These are phyloP conservation scores for Ophthalmotilapia sp. DNA, from an alignment of 2,113 vertebrate species.

Conservation along the genomic window DNA sequence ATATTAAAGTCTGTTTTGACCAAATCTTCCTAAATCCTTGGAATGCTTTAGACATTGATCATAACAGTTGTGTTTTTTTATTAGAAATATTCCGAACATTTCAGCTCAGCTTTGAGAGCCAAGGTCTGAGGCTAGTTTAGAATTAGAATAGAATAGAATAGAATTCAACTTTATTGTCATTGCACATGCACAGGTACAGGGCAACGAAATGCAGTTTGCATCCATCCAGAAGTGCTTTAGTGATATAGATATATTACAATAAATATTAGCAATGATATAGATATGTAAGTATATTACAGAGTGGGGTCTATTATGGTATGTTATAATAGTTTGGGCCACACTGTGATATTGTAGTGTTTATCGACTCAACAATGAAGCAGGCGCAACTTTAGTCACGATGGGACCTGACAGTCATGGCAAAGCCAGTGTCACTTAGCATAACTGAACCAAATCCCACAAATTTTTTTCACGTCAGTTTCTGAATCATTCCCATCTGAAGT, in stretches of 20 bases:
- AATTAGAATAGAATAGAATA: too few species aligned
- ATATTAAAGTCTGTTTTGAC: slow-evolving; percentile 45
- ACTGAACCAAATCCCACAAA: neutral
- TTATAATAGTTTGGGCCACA: neutral
- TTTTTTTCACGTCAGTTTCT: neutral
- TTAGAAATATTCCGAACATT: neutral
- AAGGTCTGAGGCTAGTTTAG: neutral
- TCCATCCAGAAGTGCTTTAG: too few species aligned
- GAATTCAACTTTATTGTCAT: too few species aligned
- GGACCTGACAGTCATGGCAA: neutral
- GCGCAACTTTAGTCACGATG: neutral
- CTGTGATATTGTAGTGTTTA: neutral
- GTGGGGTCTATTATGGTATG: too few species aligned
- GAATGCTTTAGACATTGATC: slow-evolving; percentile 17
- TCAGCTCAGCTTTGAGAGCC: neutral
- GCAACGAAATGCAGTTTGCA: too few species aligned
- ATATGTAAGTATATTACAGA: too few species aligned
- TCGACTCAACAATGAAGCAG: neutral
- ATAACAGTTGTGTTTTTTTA: neutral
- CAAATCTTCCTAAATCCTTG: slow-evolving; percentile 16
- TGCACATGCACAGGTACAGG: too few species aligned
- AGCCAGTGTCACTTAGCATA: neutral
- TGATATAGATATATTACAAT: too few species aligned
- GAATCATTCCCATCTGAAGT: neutral
- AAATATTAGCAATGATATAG: too few species aligned